Percentiles rank a stretch among this genome's conserved stretches.
Conservation (phyloP, 2,113 vertebrate species). For the Acrocephalus arundinaceus region DNA sequence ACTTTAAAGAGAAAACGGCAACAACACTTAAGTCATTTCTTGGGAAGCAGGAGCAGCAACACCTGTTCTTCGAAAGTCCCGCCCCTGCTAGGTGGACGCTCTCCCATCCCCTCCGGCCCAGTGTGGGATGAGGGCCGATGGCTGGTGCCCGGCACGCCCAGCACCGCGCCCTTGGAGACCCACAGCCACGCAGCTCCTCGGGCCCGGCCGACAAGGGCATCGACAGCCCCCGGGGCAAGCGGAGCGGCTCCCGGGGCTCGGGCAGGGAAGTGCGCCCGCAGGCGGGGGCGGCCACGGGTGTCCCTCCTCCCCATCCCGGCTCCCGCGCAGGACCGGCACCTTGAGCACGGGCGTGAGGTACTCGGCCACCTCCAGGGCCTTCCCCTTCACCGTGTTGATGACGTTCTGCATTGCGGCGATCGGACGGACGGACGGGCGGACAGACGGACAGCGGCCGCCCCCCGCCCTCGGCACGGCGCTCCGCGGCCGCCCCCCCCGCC, state of each 20-base stretch:
- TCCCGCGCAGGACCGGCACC: constrained; percentile 75
- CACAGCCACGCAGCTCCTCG: neutral
- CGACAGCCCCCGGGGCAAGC: neutral
- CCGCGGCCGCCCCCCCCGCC: neutral
- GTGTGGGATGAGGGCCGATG: rapidly evolving
- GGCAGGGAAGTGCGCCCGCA: neutral
- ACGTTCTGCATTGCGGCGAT: constrained; percentile 88
- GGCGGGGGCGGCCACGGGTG: neutral
- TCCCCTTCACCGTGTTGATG: constrained; percentile 96
- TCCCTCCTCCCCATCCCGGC: neutral
- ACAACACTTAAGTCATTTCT: neutral
- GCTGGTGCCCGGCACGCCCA: neutral
- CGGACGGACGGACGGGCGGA: neutral
- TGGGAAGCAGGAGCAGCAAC: too few relatives aligned
- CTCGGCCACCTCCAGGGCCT: constrained; percentile 94
- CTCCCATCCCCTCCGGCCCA: neutral
- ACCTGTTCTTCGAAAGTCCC: neutral
- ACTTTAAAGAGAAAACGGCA: neutral
- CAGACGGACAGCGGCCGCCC: neutral
- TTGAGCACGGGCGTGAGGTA: constrained; percentile 94
- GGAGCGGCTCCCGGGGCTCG: neutral
- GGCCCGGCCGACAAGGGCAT: neutral
- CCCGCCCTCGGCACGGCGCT: neutral
- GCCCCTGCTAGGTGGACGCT: too few relatives aligned
- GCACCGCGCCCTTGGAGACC: neutral